A percentile compares a stretch with the other conserved stretches of the same genome.
Evolutionary conservation across 2,797 vertebrate genomes (phyloP).

Genomic region (Xenentodon cancila): DNA sequence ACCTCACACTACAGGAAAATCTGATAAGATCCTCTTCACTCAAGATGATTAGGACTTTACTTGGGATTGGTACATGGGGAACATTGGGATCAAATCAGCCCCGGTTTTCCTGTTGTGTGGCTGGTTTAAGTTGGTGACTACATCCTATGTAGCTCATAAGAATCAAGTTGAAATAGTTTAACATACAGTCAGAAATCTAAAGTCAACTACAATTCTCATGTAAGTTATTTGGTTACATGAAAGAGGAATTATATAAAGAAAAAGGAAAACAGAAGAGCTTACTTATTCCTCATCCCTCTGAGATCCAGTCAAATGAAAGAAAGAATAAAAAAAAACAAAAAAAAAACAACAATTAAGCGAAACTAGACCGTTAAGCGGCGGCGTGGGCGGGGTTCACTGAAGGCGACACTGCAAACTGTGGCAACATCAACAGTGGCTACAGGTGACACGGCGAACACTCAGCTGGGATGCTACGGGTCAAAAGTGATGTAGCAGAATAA

Average conservation of each 20-base stretch:
- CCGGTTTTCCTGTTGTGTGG: too few species aligned
- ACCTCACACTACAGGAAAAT: too few species aligned
- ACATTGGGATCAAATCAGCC: too few species aligned
- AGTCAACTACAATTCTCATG: slow-evolving; percentile 25
- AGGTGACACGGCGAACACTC: slow-evolving; percentile 55
- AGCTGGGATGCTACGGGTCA: slow-evolving; percentile 32
- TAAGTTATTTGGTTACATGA: neutral
- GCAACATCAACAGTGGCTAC: slow-evolving; percentile 55
- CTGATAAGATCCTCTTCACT: too few species aligned
- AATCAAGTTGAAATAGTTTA: neutral
- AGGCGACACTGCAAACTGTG: slow-evolving; percentile 55
- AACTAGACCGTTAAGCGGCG: slow-evolving; percentile 52
- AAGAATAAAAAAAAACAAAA: slow-evolving; percentile 50
- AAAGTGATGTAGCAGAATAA: slow-evolving; percentile 37
- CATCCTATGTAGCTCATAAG: too few species aligned
- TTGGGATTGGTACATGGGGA: too few species aligned
- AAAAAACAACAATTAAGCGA: slow-evolving; percentile 63
- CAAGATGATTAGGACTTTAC: too few species aligned
- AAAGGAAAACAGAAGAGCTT: neutral
- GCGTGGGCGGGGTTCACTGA: slow-evolving; percentile 64
- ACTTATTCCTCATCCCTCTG: slow-evolving; percentile 31
- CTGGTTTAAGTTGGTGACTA: too few species aligned
- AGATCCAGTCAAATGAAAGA: slow-evolving; percentile 48
- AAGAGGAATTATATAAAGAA: neutral
- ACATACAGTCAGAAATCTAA: slow-evolving; percentile 5